A percentile compares a stretch with the other conserved stretches of the same genome.
Evolutionary conservation across 2,113 vertebrate genomes (phyloP).

Genomic region (Puma concolor): DNA sequence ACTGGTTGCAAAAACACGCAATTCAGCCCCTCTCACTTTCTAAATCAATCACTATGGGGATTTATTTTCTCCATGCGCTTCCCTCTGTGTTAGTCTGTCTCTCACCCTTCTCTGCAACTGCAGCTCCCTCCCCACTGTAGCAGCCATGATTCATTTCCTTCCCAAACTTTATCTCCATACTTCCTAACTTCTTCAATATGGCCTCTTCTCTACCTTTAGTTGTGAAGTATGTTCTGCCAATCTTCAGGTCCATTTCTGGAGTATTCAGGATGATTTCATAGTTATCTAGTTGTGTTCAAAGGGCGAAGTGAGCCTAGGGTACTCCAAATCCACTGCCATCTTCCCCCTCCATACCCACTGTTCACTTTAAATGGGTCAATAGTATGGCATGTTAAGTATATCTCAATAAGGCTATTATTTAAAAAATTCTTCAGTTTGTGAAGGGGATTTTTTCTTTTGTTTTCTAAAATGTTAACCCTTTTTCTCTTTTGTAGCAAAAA

Average conservation of each 20-base stretch:
- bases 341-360: not conserved
- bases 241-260: not conserved
- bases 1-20: not conserved
- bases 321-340: not conserved
- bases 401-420: not conserved
- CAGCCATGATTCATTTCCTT: not conserved
- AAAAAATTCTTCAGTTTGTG: not conserved
- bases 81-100: not conserved
- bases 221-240: not conserved
- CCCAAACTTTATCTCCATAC: not conserved
- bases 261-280: not conserved
- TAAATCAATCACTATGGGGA: not conserved
- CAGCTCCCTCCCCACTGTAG: not conserved
- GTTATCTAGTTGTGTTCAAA: not conserved
- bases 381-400: not conserved
- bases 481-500: not conserved
- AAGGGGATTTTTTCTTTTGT: not conserved
- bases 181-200: not conserved
- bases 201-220: not conserved
- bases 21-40: not conserved
- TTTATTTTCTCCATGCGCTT: not conserved
- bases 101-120: not conserved
- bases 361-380: not conserved
- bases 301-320: not conserved
- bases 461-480: not conserved